phyloP scores from a whole-genome alignment of 2,113 vertebrate genomes.

The Polypterus bichir region DNA sequence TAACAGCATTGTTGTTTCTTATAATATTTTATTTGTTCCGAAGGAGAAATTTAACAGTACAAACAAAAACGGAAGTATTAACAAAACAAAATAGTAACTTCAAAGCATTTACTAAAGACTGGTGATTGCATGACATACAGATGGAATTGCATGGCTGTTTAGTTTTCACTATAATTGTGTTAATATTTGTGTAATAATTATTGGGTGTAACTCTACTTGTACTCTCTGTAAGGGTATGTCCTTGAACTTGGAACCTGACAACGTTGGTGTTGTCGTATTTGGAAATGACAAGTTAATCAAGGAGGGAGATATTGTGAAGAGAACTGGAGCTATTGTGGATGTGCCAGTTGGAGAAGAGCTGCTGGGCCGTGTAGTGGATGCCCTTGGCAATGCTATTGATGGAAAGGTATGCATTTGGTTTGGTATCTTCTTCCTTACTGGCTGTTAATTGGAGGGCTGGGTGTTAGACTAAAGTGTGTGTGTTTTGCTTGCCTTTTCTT shows the following conservation, averaged over 20 bases:
- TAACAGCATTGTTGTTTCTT: no score
- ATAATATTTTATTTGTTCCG: no score
- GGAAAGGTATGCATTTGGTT: constrained; percentile 64
- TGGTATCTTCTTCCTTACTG: no score
- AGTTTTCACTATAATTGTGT: no score
- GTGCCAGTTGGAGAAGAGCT: constrained; percentile 88
- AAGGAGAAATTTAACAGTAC: no score
- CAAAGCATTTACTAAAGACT: no score
- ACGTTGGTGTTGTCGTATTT: constrained; percentile 97
- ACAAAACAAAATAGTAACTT: no score
- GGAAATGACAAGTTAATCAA: constrained; percentile 97
- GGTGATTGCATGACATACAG: no score
- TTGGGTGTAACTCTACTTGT: neutral
- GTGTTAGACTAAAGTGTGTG: neutral
- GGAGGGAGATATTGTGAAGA: constrained; percentile 93
- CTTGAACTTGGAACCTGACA: constrained; percentile 97
- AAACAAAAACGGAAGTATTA: no score
- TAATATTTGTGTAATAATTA: no score
- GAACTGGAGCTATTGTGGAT: constrained; percentile 93
- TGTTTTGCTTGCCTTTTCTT: neutral
- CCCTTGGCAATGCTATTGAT: constrained; percentile 89
- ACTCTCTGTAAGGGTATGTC: constrained; percentile 76
- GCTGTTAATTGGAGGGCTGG: neutral
- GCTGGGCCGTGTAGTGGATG: constrained; percentile 89
- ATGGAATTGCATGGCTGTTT: no score